phyloP scores from a whole-genome alignment of 2,888 invertebrate genomes.

The Synanthedon formicaeformis region DNA sequence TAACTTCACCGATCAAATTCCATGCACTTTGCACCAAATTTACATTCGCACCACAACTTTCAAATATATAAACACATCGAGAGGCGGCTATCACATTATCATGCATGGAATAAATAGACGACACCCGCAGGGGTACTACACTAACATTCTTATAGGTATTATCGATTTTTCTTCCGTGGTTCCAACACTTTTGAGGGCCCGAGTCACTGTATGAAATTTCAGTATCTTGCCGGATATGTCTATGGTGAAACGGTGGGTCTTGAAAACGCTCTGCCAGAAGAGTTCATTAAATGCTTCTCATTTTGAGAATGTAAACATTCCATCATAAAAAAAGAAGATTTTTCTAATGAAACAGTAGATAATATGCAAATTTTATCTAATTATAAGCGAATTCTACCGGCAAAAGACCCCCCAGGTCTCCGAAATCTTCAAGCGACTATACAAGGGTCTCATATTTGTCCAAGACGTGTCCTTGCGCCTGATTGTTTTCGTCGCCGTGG shows the following conservation, averaged over 20 bases:
- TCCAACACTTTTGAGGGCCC: no score
- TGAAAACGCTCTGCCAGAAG: no score
- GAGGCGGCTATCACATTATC: slow-evolving; percentile 24
- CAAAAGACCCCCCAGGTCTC: slow-evolving; percentile 5
- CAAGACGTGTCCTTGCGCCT: slow-evolving; percentile 48
- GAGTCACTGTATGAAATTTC: no score
- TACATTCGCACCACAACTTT: slow-evolving; percentile 13
- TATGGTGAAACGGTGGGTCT: no score
- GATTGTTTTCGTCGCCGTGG: slow-evolving; percentile 49
- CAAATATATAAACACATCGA: slow-evolving; percentile 6
- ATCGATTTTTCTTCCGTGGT: not conserved
- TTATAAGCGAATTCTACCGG: slow-evolving; percentile 4
- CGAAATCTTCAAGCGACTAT: slow-evolving; percentile 17
- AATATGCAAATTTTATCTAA: not conserved
- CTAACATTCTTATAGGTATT: not conserved
- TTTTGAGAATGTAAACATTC: no score
- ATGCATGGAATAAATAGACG: slow-evolving; percentile 20
- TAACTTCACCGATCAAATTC: slow-evolving; percentile 8
- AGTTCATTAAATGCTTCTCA: no score
- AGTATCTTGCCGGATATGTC: no score
- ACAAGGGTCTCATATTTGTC: slow-evolving; percentile 67
- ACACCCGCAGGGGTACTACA: not conserved
- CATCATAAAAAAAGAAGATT: no score
- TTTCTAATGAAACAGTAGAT: no score
- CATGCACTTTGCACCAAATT: slow-evolving; percentile 25